Conservation (phyloP, 2,888 invertebrate species). For the Ashinkailepas kermadecensis region DNA sequence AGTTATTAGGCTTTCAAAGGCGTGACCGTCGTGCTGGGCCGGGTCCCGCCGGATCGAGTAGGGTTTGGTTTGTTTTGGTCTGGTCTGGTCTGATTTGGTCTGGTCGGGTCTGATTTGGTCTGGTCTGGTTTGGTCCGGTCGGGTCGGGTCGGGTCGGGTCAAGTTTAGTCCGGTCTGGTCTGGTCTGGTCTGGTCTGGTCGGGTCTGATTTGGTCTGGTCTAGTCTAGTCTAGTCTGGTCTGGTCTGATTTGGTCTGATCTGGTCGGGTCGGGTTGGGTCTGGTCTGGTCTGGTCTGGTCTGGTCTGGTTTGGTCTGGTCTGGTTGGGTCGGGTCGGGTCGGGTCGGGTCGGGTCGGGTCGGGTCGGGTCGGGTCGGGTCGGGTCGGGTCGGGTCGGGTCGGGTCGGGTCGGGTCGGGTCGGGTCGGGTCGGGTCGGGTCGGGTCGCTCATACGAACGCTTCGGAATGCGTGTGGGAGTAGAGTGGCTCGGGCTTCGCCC, state of each 20-base stretch:
- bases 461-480: no score
- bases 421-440: conserved; percentile 17
- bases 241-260: not conserved
- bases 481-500: no score
- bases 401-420: conserved; percentile 22
- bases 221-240: not conserved
- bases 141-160: conserved; percentile 22
- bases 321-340: conserved; percentile 16
- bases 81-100: no score
- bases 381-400: conserved; percentile 22
- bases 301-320: not conserved
- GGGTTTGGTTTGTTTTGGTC: no score
- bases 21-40: no score
- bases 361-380: conserved; percentile 18
- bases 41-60: no score
- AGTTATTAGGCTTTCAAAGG: no score
- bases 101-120: no score
- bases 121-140: no score
- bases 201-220: not conserved
- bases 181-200: not conserved
- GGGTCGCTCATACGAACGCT: not conserved
- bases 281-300: not conserved
- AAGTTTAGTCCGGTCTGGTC: not conserved
- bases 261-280: conserved; percentile 9
- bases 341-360: conserved; percentile 19